phyloP scores from a whole-genome alignment of 2,888 invertebrate genomes.

The Junonia oenone region DNA sequence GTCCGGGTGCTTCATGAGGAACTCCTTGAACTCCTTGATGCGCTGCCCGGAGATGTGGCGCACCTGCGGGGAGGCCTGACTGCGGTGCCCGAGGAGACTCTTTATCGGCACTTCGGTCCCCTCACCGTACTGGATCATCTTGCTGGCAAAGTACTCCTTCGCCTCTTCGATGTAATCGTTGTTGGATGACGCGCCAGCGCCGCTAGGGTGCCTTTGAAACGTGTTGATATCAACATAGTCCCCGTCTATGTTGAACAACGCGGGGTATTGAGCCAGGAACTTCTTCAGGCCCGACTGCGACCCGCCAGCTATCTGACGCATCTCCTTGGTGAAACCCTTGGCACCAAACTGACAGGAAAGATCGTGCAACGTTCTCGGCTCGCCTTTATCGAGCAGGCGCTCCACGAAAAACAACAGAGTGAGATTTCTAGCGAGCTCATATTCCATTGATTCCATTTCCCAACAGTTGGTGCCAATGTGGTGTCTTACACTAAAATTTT shows the following conservation, averaged over 20 bases:
- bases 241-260: constrained; percentile 95
- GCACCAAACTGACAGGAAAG: constrained; percentile 99
- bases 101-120: constrained; percentile 98
- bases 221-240: constrained; percentile 93
- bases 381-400: constrained; percentile 97
- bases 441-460: constrained; percentile 95
- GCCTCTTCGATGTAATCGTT: constrained; percentile 97
- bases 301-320: constrained; percentile 96
- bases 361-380: constrained; percentile 97
- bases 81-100: constrained; percentile 96
- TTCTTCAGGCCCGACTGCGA: constrained; percentile 98
- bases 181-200: constrained; percentile 82
- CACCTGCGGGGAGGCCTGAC: constrained; percentile 97
- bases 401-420: constrained; percentile 99
- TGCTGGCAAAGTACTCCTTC: constrained; percentile 97
- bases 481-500: constrained; percentile 73
- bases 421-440: constrained; percentile 95
- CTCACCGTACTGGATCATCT: constrained; percentile 96
- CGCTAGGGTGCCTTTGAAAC: constrained; percentile 82
- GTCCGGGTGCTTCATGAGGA: constrained; percentile 90
- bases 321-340: constrained; percentile 99
- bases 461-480: constrained; percentile 77
- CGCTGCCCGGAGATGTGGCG: constrained; percentile 96
- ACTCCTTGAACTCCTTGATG: constrained; percentile 95
- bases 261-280: constrained; percentile 97